Evolutionary conservation across 1,140 invertebrate species (phyloP), one percentile per base, ranked within the genome.

Genomic region (Magallana gigas): DNA sequence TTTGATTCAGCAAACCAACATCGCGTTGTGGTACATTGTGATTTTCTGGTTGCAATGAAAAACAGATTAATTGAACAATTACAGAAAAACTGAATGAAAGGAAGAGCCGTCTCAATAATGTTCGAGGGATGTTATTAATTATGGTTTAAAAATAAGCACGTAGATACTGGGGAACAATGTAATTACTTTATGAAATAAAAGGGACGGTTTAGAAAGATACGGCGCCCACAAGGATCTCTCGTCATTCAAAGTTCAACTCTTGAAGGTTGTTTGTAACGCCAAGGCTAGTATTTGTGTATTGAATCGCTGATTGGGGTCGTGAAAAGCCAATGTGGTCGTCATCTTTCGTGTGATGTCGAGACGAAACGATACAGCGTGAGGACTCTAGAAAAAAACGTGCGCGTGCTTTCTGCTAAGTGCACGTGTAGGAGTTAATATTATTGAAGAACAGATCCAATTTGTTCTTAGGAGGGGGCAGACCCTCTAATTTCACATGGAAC

Each of bases 71-170:
- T 76, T 76, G 68, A 76, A 76, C 68, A 76, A 76, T 76, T 76
- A 76, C 68, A 76, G 68, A 76, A 76, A 76, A 76, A 76, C 36
- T 76, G 68, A 76, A 76, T 76, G 68, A 76, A 76, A 76, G 68
- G 68, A 76, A 76, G 68, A 76, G 14, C 23, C 12, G 68, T 36
- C 68, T 11, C 23, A 23, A 11, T 29, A 76, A 29, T 76, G 36
- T 12, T n/a, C 11, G 68, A 11, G 36, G 68, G 23, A 18, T 76
- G 68, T 76, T 29, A 76, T 76, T 29, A 29, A 29, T 76, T 29
- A 29, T 76, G 9, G 29, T 29, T 62, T 62, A 12, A 76, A 76
- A 76, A 76, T 76, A 36, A 76, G 18, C 23, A 76, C 68, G 12
- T 12, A 76, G 29, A 36, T 76, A 29, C 36, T 36, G 14, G 23